A percentile compares a stretch with the other conserved stretches of the same genome.
These are phyloP conservation scores for Tiliacea citrago DNA, from an alignment of 2,888 invertebrate species.

Conservation along the genomic window DNA sequence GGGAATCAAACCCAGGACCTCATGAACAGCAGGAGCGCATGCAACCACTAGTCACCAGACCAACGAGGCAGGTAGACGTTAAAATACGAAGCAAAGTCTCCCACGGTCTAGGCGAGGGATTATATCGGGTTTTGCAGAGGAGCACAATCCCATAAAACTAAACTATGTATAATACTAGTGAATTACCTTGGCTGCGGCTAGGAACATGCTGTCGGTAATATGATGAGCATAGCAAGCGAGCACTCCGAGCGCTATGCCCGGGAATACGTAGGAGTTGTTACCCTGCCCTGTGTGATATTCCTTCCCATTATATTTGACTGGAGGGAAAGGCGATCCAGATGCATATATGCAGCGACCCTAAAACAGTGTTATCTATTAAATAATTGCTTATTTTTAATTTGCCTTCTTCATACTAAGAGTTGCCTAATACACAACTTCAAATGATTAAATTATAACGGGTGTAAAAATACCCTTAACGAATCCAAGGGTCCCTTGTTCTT, in stretches of 20 bases:
- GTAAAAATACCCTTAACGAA: background rate
- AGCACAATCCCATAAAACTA: background rate
- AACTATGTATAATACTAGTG: background rate
- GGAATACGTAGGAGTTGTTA: constrained; percentile 99
- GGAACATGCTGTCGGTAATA: constrained; percentile 97
- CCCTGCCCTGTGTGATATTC: constrained; percentile 98
- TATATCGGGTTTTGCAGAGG: background rate
- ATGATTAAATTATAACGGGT: background rate
- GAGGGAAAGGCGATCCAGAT: constrained; percentile 98
- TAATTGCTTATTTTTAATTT: background rate
- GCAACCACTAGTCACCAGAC: too few species aligned
- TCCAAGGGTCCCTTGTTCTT: background rate
- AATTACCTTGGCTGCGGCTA: constrained; percentile 96
- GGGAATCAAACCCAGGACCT: too few species aligned
- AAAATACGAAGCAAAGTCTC: background rate
- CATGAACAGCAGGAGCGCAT: too few species aligned
- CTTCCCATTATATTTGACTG: constrained; percentile 94
- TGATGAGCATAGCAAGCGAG: constrained; percentile 97
- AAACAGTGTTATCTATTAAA: constrained; percentile 55
- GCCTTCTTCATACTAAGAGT: background rate
- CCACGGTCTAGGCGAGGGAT: background rate
- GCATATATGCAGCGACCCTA: constrained; percentile 98
- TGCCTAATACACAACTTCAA: background rate
- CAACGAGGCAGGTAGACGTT: too few species aligned
- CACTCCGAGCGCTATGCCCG: constrained; percentile 98